A percentile compares a stretch with the other conserved stretches of the same genome.
Conservation (phyloP, 1,140 invertebrate species). For the Neodiprion pinetum region DNA sequence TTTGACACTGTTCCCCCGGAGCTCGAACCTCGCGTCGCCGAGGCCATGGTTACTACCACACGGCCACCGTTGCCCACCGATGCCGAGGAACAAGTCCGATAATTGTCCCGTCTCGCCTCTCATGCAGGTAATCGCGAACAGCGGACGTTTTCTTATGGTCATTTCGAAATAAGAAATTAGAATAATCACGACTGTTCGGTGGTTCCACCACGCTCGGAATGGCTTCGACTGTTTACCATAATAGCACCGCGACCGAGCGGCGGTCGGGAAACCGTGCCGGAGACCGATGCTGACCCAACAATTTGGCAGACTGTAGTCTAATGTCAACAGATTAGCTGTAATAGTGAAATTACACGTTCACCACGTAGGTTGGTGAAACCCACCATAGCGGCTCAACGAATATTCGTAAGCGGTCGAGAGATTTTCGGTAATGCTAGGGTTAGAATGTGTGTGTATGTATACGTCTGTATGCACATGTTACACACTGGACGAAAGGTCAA, state of each 20-base stretch:
- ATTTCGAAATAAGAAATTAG: conserved; percentile 29
- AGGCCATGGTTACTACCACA: not conserved
- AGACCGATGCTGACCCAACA: conserved; percentile 38
- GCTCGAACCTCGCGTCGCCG: not conserved
- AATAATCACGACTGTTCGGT: conserved; percentile 23
- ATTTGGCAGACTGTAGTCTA: conserved; percentile 44
- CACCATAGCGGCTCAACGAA: conserved; percentile 18
- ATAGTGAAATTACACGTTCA: conserved; percentile 62
- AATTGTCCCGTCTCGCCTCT: not conserved
- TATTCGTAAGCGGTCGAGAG: conserved; percentile 40
- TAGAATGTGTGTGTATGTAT: conserved; percentile 26
- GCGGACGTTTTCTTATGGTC: not conserved
- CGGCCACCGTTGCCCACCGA: not conserved
- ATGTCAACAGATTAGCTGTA: conserved; percentile 63
- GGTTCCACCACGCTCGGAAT: conserved; percentile 30
- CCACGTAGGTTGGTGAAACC: conserved; percentile 31
- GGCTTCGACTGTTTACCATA: conserved; percentile 58
- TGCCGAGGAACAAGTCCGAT: not conserved
- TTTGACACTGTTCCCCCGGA: not conserved
- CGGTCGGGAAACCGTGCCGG: conserved; percentile 24
- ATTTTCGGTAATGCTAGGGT: conserved; percentile 52
- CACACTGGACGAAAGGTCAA: conserved; percentile 43
- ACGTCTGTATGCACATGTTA: conserved; percentile 26
- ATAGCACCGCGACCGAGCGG: conserved; percentile 35
- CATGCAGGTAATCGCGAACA: not conserved